Base-by-base conservation (phyloP, 2,797 vertebrate species). In the Artibeus lituratus region DNA sequence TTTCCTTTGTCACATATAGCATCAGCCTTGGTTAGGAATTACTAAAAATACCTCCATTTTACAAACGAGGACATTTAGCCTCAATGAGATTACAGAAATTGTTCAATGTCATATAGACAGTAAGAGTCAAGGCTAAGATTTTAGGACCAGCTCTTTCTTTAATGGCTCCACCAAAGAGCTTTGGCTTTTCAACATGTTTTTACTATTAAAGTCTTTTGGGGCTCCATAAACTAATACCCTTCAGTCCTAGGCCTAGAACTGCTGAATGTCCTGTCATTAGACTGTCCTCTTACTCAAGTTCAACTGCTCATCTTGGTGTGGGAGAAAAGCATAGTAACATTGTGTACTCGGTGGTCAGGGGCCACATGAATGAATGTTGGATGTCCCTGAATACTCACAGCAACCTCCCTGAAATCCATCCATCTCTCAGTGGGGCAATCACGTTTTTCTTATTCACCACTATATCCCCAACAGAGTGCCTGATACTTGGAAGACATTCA, bases 131-230 rank as follows among this genome's bases (percentile, higher is more conserved):
- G 29, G 10, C 78, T 22, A 81, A 89, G 89, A 65, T 69, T 11
- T 62, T 0, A 10, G 73, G 74, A n/a, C 21, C 57, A 77, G 39
- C 21, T 91, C 57, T 73, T 87, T 91, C 57, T 73, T 87, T 67
- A 51, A 62, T 73, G 80, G 42, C 59, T 94, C 59, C 47, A 94
- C 59, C 47, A 94, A 86, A 93, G 39, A 39, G 62, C 89, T 57
- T 5, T 86, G 78, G 15, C 21, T 95, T 94, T 95, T 77, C 94
- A 96, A 69, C 4, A 18, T 89, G 69, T 72, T 96, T 80, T 96
- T 96, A 39, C 39, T 92, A 62, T 95, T 90, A 70, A 97, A 92
- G 32, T 85, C 59, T 93, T 96, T 69, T 82, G 84, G 91, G 70
- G 94, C 42, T 95, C 67, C 59, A 1, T 81, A 90, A 91, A 93